These are phyloP conservation scores for Alaudala cheleensis DNA, from an alignment of 2,113 vertebrate species.

Conservation along the genomic window DNA sequence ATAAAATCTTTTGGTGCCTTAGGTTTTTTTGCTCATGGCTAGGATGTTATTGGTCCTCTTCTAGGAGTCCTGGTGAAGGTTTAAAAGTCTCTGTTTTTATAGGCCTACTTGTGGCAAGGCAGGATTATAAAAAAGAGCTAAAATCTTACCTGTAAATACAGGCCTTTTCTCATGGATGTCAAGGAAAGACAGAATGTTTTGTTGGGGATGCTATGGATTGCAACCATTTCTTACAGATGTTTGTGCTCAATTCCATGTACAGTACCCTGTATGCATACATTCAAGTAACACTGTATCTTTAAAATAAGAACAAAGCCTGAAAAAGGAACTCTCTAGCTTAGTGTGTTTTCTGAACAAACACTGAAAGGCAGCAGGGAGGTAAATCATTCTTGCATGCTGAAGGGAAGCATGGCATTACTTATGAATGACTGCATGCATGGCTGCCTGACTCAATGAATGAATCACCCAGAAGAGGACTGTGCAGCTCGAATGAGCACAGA, in stretches of 20 bases:
- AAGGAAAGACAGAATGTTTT: neutral
- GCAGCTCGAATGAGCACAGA: conserved; percentile 8
- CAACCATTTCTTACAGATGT: neutral
- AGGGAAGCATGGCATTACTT: conserved; percentile 48
- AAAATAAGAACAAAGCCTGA: neutral
- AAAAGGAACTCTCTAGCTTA: neutral
- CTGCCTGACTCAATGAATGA: conserved; percentile 68
- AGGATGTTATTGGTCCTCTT: neutral
- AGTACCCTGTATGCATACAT: fast-evolving
- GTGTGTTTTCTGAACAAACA: conserved; percentile 28
- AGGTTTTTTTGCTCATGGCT: neutral
- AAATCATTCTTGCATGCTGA: conserved; percentile 50
- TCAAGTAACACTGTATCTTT: neutral
- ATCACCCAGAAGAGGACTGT: conserved; percentile 38
- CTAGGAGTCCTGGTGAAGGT: neutral
- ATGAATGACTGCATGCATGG: conserved; percentile 63
- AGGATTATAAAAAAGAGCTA: neutral
- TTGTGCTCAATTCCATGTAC: neutral
- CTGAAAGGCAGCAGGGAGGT: conserved; percentile 29
- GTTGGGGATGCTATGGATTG: neutral
- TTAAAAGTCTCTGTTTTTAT: neutral
- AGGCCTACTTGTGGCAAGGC: neutral
- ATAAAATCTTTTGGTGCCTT: neutral
- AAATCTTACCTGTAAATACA: neutral
- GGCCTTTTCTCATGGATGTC: neutral